phyloP scores from a whole-genome alignment of 2,797 vertebrate species.

The Cynopterus sphinx region DNA sequence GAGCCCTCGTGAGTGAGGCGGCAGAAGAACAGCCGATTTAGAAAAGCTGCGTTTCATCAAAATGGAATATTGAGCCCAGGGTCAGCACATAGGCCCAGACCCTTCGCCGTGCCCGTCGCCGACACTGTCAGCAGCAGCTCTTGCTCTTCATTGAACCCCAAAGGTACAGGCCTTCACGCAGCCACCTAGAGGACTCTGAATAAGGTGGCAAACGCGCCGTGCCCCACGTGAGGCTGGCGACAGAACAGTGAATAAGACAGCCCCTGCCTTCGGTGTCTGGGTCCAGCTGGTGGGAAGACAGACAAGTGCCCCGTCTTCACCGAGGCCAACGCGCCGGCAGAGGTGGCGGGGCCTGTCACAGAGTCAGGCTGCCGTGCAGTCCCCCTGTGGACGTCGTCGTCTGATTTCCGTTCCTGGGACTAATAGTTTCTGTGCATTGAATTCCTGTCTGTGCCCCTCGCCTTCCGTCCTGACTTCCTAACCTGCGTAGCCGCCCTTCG shows the following conservation, averaged over 20 bases:
- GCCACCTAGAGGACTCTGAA: background rate
- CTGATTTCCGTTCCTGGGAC: background rate
- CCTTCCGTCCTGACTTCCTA: background rate
- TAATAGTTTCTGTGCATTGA: background rate
- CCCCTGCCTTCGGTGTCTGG: accelerated
- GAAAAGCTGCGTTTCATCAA: background rate
- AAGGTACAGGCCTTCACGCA: background rate
- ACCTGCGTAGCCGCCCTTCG: background rate
- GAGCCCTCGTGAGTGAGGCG: background rate
- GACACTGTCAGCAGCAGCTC: accelerated
- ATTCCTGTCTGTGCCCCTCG: background rate
- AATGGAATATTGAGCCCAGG: background rate
- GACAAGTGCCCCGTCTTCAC: accelerated
- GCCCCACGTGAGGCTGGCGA: background rate
- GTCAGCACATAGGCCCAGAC: background rate
- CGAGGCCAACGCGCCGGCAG: accelerated
- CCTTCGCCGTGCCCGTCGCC: accelerated
- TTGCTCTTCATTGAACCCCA: background rate
- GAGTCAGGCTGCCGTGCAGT: background rate
- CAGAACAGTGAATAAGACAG: background rate
- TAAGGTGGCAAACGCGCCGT: background rate
- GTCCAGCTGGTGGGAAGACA: background rate
- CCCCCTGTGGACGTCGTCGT: background rate
- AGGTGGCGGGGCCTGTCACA: background rate
- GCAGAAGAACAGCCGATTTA: no score